Evolutionary conservation across 37 sponge, comb jelly and placozoan genomes (phyloP), one percentile per base, ranked within the genome.

Genomic region (Aplysina aerophoba): DNA sequence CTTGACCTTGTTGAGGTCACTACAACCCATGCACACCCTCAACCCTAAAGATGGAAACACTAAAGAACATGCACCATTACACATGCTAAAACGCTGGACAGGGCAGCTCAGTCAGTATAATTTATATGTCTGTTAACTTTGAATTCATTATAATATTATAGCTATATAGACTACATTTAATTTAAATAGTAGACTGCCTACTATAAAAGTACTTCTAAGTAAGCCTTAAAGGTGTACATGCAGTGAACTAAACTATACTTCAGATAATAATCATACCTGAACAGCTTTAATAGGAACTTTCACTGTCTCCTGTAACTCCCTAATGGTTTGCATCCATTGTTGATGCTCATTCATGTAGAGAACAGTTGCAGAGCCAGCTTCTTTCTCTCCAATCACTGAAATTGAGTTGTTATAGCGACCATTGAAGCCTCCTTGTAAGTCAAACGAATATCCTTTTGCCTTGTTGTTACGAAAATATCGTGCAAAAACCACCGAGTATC

Each of bases 381-480:
- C 74, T 19, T 73, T 73, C 41, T 73, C 74, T 12, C 74, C 74
- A 31, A 73, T 73, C 37, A 73, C 74, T 30, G 74, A 73, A 33
- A 73, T 73, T 11, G 37, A 37, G 12, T 31, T 20, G 14, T 31
- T 31, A 37, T 73, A 73, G 21, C 39, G 31, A 73, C 74, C 74
- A 37, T 38, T 73, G 74, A 30, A 73, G 30, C 40, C 37, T 19
- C 37, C 6, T 14, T 73, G 8, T 12, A 73, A 38, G 41, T 73
- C 31, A 11, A 73, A 30, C 19, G 74, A 73, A 30, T 73, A 73
- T 13, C 74, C 74, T 15, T 41, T 15, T 5, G 37, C 40, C 20
- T 73, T 20, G 8, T 73, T 73, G 40, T 31, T 33, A 31, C 22
- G 22, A 30, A 38, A 73, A 8, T 15, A 6, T 33, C 6, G 39